phyloP scores from a whole-genome alignment of 2,113 vertebrate genomes.

The Peromyscus leucopus region DNA sequence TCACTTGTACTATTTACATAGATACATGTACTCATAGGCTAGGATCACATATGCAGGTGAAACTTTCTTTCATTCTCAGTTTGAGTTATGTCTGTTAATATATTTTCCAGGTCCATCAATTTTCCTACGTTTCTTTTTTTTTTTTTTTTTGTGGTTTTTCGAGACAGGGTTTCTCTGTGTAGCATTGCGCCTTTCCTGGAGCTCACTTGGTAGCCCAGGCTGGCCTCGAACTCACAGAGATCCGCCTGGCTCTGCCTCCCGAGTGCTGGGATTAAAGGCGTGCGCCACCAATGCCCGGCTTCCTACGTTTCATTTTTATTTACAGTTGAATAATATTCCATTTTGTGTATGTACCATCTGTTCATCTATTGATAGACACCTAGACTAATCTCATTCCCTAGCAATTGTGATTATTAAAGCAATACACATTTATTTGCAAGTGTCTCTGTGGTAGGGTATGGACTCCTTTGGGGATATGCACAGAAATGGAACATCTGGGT shows the following conservation, averaged over 20 bases:
- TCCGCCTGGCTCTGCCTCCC: too few species aligned
- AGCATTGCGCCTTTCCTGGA: too few species aligned
- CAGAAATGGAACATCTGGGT: neutral
- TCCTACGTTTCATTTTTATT: neutral
- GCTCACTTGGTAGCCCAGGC: too few species aligned
- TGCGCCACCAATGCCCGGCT: too few species aligned
- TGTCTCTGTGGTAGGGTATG: neutral
- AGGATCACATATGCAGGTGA: neutral
- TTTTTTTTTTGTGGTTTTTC: too few species aligned
- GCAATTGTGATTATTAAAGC: neutral
- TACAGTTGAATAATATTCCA: neutral
- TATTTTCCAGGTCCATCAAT: neutral
- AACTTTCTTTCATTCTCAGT: neutral
- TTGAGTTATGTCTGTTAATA: neutral
- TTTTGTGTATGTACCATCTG: neutral
- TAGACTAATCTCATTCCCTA: neutral
- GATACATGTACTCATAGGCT: neutral
- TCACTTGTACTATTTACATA: neutral
- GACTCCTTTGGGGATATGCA: neutral
- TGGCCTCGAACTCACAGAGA: too few species aligned
- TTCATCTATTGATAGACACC: neutral
- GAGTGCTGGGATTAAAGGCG: too few species aligned
- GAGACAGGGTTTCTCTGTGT: too few species aligned
- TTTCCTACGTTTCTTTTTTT: neutral
- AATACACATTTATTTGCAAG: neutral